These are phyloP conservation scores for Microcebus lehilahytsara DNA, from an alignment of 2,113 vertebrate species.

Conservation along the genomic window DNA sequence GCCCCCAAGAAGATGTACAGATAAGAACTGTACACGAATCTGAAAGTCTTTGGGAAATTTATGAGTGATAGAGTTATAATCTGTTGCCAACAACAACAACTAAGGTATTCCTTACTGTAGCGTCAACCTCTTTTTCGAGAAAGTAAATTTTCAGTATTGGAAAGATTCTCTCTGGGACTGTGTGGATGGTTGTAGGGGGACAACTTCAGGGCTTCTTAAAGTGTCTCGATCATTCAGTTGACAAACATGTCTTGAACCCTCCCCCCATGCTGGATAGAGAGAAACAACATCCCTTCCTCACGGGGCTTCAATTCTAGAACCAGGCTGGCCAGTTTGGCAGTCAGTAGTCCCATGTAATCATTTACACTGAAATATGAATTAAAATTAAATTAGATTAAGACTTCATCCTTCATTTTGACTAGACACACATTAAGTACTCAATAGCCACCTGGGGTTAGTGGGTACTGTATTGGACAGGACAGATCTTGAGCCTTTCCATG, in stretches of 20 bases:
- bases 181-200: accelerated
- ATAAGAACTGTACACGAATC: accelerated
- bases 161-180: neutral
- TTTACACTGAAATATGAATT: neutral
- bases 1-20: neutral
- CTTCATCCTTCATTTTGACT: too few species aligned
- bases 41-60: neutral
- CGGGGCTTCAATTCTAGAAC: too few species aligned
- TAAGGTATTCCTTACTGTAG: accelerated
- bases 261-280: neutral
- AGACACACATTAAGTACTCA: too few species aligned
- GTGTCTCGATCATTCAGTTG: neutral
- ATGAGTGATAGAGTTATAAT: too few species aligned
- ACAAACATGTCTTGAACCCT: neutral
- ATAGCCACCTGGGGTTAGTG: too few species aligned
- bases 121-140: neutral
- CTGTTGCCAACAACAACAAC: neutral
- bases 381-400: neutral
- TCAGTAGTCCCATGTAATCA: too few species aligned
- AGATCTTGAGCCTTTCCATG: accelerated
- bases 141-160: accelerated
- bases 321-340: neutral
- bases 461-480: too few species aligned
- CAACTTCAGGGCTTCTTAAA: accelerated
- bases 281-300: accelerated